A percentile compares a stretch with the other conserved stretches of the same genome.
These are phyloP conservation scores for Myripristis jacobus DNA, from an alignment of 2,797 vertebrate species.

Conservation along the genomic window DNA sequence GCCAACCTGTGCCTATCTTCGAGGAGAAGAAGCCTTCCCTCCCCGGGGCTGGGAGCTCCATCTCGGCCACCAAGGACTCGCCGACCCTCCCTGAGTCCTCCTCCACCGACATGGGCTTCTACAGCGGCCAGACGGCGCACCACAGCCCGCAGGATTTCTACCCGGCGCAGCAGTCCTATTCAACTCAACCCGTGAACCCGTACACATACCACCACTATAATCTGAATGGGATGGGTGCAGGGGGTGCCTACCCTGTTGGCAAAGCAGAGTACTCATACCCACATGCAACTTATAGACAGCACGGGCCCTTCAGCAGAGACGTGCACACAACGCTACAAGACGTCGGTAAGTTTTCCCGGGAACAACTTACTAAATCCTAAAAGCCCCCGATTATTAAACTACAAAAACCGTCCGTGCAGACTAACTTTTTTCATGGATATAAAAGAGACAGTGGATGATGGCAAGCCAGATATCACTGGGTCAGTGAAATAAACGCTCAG, in stretches of 20 bases:
- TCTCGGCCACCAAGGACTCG: conserved; percentile 86
- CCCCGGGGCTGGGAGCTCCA: conserved; percentile 79
- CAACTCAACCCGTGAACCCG: conserved; percentile 84
- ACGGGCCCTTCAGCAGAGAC: conserved; percentile 87
- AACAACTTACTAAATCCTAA: neutral
- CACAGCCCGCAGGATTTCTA: conserved; percentile 86
- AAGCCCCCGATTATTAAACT: too few species aligned
- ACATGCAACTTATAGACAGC: conserved; percentile 85
- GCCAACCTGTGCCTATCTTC: conserved; percentile 76
- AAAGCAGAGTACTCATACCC: conserved; percentile 90
- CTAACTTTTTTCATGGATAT: too few species aligned
- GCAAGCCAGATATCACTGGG: too few species aligned
- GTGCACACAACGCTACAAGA: conserved; percentile 86
- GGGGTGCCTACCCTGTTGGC: conserved; percentile 83
- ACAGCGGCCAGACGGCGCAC: conserved; percentile 81
- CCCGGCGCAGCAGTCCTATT: conserved; percentile 82
- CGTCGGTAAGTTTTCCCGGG: conserved; percentile 79
- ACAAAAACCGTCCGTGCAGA: too few species aligned
- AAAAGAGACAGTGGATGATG: too few species aligned
- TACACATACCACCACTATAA: conserved; percentile 88
- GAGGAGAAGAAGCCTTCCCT: conserved; percentile 91
- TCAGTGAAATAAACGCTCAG: too few species aligned
- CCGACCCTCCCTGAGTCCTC: conserved; percentile 89
- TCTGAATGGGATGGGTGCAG: conserved; percentile 84
- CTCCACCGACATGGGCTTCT: conserved; percentile 90